These are phyloP conservation scores for Trematocara unimaculatum DNA, from an alignment of 2,113 vertebrate genomes.

Conservation along the genomic window DNA sequence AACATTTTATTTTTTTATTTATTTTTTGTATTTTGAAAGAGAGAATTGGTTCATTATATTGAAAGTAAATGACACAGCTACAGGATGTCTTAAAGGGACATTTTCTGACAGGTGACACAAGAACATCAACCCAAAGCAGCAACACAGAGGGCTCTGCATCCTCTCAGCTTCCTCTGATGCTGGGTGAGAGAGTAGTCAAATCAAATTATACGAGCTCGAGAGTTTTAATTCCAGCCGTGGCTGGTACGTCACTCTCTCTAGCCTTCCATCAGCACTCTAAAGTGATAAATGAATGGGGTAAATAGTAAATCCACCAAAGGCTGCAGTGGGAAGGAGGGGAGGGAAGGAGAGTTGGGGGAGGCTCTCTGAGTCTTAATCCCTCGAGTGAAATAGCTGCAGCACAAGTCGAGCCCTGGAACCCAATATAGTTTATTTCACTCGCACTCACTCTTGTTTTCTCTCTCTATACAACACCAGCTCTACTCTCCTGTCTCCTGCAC, in stretches of 20 bases:
- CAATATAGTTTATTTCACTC: slow-evolving; percentile 11
- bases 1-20: neutral
- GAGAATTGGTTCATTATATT: neutral
- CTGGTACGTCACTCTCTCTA: neutral
- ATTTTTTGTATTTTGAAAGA: neutral
- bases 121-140: neutral
- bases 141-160: neutral
- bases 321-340: slow-evolving; percentile 6
- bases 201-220: slow-evolving; percentile 11
- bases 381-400: slow-evolving; percentile 32
- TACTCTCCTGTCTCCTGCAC: neutral
- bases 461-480: neutral
- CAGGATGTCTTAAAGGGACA: neutral
- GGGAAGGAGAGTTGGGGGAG: slow-evolving; percentile 1
- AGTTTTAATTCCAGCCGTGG: slow-evolving; percentile 37
- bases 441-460: neutral
- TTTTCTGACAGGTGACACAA: neutral
- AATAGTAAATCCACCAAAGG: slow-evolving; percentile 35
- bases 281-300: slow-evolving; percentile 53
- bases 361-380: slow-evolving; percentile 35
- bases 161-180: neutral
- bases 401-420: slow-evolving; percentile 13
- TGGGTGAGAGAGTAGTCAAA: slow-evolving; percentile 10
- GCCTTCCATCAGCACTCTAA: slow-evolving; percentile 19
- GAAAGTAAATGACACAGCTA: neutral